Base-by-base conservation (phyloP, 1,140 invertebrate species). In the Portunus trituberculatus region DNA sequence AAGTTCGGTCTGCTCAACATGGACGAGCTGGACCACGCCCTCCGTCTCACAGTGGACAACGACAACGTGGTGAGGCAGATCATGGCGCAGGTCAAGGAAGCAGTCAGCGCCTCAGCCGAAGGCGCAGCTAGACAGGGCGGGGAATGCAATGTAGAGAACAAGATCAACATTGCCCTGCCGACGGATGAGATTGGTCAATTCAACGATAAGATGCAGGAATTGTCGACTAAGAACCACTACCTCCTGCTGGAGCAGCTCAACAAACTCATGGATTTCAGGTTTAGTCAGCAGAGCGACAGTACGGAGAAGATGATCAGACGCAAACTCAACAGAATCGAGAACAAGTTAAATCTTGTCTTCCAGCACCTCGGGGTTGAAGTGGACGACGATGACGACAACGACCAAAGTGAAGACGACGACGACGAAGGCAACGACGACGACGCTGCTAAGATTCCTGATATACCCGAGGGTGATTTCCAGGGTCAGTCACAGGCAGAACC, bases 231-330 rank as follows among this genome's bases (percentile, higher is more conserved):
- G 52, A 95, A 95, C 52, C 20, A 46, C 83, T 59, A 31, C 45
- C 48, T 95, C 12, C 94, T 95, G 20, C 84, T 95, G 16, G 82
- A 95, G 84, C 94, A 95, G 84, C 89, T 95, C 32, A 95, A 93
- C 84, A 93, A 32, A 25, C 83, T 95, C 31, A 88, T 95, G n/a
- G 45, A 39, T 25, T 95, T 76, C 52, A 92, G 93, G 39, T 84
- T 93, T 0, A 4, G 83, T 28, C 45, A 48, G 16, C 91, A 92
- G 32, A 84, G 83, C n/a, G 31, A 20, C 31, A 91, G 88, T 8
- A 3, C 88, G 20, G 94, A 95, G 7, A 95, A 88, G 32, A 0
- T 95, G 29, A 4, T 95, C 3, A 92, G 76, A 84, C 83, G 94
- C 2, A 92, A 45, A 48, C 39, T 59, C 31, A 95, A 92, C 20